Evolutionary conservation across 2,888 invertebrate species (phyloP), one percentile per base, ranked within the genome.

Genomic region (Mechanitis mazaeus): DNA sequence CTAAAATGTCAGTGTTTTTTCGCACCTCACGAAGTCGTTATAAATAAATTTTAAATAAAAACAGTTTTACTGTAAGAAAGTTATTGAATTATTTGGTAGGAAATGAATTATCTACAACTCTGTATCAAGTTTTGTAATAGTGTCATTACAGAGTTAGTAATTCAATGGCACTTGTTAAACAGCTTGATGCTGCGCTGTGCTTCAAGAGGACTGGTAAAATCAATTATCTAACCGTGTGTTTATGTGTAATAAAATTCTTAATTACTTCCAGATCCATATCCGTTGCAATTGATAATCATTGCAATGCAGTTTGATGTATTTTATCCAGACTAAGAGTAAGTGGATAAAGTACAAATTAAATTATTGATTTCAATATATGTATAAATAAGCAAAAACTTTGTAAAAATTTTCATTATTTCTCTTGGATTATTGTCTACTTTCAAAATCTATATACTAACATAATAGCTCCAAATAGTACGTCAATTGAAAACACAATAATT

Each of bases 201-300:
- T 47, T 42, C 9, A 9, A 20, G 28, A 38, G 33, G 20, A 33
- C 50, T 55, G 7, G 33, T 20, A 58, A 58, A 55, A 61, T 58
- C 47, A 55, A 55, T 58, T 47, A 47, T 38, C 7, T 33, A 46
- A 63, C 55, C 62, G 55, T 66, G 58, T 68, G 56, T 65, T 67
- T 65, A 68, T 67, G 60, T 61, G 67, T 59, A 61, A 68, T 68
- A 68, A 68, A 67, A 65, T 35, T 50, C 33, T 42, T 64, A 57
- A 64, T 64, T 61, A 61, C 47, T 61, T 61, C 58, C 55, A 54
- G 50, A 56, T 61, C 54, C 45, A 50, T 55, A 55, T 60, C 60
- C 47, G 60, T 33, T 55, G 60, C 60, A 50, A 50, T 59, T 54
- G 54, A 11, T 33, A 54, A 55, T 35, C 31, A 50, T 50, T 31